These are phyloP conservation scores for Micromussa lordhowensis DNA, from an alignment of 92 coral and sea anemone species.

Conservation along the genomic window DNA sequence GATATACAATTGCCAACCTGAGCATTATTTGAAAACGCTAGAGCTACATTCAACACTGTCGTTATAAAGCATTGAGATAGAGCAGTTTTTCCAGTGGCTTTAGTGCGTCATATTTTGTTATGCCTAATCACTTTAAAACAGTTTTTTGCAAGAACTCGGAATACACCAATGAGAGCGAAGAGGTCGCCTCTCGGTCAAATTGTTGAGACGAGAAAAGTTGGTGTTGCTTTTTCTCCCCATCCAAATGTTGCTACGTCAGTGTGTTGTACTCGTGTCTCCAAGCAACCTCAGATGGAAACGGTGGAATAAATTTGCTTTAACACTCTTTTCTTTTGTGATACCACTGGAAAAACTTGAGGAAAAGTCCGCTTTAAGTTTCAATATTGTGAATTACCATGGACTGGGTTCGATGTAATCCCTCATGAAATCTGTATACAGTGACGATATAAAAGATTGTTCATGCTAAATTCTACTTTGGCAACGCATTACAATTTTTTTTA, in stretches of 20 bases:
- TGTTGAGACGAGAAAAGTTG: no score
- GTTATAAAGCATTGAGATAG: neutral
- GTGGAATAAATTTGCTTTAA: neutral
- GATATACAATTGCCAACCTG: neutral
- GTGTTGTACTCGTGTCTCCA: no score
- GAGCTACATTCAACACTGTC: neutral
- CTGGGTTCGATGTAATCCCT: neutral
- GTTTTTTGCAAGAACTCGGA: no score
- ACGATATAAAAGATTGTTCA: no score
- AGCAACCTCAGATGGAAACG: no score
- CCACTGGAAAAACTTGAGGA: neutral
- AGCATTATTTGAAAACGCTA: neutral
- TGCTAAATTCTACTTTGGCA: conserved; percentile 11
- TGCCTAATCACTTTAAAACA: no score
- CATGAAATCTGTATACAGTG: neutral
- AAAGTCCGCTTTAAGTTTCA: neutral
- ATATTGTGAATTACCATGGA: neutral
- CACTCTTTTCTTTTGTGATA: neutral
- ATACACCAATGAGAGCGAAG: no score
- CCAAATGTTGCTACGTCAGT: no score
- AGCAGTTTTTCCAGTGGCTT: neutral
- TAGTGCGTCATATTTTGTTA: neutral
- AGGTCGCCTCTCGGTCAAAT: no score
- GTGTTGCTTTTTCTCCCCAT: no score
- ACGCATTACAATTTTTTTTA: neutral